Evolutionary conservation across 2,888 invertebrate genomes (phyloP).

Genomic region (Helobdella robusta): DNA sequence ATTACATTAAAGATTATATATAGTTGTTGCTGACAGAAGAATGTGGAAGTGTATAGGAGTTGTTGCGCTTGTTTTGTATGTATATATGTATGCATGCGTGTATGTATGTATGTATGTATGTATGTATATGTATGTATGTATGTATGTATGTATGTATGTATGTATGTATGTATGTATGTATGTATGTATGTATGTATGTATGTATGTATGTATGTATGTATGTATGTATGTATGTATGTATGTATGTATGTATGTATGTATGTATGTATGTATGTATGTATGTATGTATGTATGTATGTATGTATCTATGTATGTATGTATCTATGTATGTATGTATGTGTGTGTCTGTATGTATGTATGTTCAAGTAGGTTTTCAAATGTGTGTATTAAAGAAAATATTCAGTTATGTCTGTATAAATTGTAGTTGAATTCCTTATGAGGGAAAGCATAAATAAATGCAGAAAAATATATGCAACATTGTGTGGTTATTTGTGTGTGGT

Average conservation of each 20-base stretch:
- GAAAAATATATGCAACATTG: too few species aligned
- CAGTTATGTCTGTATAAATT: too few species aligned
- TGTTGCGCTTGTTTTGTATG: not conserved
- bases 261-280: conserved; percentile 23
- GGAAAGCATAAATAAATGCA: too few species aligned
- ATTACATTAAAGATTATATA: too few species aligned
- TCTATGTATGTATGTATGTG: conserved; percentile 26
- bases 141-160: conserved; percentile 2
- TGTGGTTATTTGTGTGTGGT: too few species aligned
- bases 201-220: not conserved
- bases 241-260: conserved; percentile 30
- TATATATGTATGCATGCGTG: conserved; percentile 2
- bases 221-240: conserved; percentile 3
- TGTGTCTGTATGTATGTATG: conserved; percentile 1
- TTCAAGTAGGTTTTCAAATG: too few species aligned
- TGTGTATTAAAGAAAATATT: too few species aligned
- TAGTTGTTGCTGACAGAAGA: too few species aligned
- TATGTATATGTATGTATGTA: not conserved
- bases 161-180: conserved; percentile 2
- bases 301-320: conserved; percentile 12
- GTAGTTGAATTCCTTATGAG: too few species aligned
- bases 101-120: conserved; percentile 3
- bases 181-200: conserved; percentile 2
- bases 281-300: conserved; percentile 25
- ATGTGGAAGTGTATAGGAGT: not conserved